Conservation (phyloP, 2,113 vertebrate genomes). For the Recurvirostra avosetta region DNA sequence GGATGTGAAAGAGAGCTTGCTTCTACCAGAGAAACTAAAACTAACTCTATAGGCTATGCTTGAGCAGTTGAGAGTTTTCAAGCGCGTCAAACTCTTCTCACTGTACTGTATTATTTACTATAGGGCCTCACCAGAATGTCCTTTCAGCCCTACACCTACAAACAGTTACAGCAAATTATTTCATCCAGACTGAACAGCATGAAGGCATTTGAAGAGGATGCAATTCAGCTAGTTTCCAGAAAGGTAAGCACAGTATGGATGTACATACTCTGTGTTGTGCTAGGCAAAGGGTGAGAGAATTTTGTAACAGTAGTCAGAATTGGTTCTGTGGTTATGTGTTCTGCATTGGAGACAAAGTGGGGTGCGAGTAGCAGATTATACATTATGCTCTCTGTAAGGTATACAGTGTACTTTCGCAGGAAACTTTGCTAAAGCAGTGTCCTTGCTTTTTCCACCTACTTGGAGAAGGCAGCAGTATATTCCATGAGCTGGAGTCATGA, state of each 20-base stretch:
- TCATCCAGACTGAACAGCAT: conserved; percentile 83
- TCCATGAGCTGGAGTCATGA: neutral
- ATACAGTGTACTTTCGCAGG: neutral
- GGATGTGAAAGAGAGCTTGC: neutral
- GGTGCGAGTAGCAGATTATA: neutral
- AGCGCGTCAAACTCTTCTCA: neutral
- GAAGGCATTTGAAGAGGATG: conserved; percentile 93
- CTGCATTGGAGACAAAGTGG: neutral
- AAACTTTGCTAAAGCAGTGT: neutral
- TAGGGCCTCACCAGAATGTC: conserved; percentile 96
- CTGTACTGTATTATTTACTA: neutral
- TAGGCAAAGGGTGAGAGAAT: neutral
- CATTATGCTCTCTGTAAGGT: neutral
- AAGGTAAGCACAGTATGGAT: conserved; percentile 78
- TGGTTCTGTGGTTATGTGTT: neutral
- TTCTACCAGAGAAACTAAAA: neutral
- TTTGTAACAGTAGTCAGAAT: neutral
- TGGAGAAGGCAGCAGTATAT: neutral
- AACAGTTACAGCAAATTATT: conserved; percentile 91
- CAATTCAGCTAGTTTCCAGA: conserved; percentile 90
- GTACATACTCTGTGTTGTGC: neutral
- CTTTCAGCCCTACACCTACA: conserved; percentile 95
- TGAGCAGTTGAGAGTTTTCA: neutral
- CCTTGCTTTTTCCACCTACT: neutral
- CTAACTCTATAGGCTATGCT: neutral